phyloP scores from a whole-genome alignment of 2,797 vertebrate species.

The Bradypodion pumilum region DNA sequence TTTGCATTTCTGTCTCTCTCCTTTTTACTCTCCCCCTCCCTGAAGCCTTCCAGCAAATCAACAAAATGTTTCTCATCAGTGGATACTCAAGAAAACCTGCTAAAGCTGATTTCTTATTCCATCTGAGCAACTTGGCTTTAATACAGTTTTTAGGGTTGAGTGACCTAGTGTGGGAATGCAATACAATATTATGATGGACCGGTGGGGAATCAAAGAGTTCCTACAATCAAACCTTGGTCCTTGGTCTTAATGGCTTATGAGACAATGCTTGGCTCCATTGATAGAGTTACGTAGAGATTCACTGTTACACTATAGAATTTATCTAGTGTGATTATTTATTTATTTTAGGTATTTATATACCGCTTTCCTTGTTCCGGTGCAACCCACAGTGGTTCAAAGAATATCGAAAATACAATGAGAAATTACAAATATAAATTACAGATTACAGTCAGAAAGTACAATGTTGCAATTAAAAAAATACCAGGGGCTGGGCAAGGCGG shows the following conservation, averaged over 20 bases:
- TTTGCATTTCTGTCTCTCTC: constrained; percentile 6
- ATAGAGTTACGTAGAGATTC: not conserved
- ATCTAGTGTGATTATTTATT: not conserved
- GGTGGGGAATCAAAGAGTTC: constrained; percentile 1
- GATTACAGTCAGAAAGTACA: too few relatives aligned
- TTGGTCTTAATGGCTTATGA: not conserved
- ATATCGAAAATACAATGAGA: too few relatives aligned
- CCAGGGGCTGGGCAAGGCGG: too few relatives aligned
- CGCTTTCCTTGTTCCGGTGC: too few relatives aligned
- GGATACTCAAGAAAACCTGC: not conserved
- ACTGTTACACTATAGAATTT: not conserved
- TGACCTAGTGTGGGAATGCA: constrained; percentile 49
- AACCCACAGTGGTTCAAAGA: too few relatives aligned
- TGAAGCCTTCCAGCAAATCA: constrained; percentile 5
- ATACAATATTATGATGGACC: constrained; percentile 31
- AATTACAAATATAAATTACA: too few relatives aligned
- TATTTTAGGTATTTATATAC: too few relatives aligned
- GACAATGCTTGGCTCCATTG: not conserved
- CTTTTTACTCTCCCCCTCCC: not conserved
- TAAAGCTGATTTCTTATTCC: constrained; percentile 44
- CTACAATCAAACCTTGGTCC: not conserved
- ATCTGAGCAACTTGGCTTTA: constrained; percentile 37
- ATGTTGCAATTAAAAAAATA: too few relatives aligned
- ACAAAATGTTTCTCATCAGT: constrained; percentile 30
- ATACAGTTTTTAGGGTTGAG: constrained; percentile 16